These are phyloP conservation scores for Leistus spinibarbis DNA, from an alignment of 2,888 invertebrate genomes.

Conservation along the genomic window DNA sequence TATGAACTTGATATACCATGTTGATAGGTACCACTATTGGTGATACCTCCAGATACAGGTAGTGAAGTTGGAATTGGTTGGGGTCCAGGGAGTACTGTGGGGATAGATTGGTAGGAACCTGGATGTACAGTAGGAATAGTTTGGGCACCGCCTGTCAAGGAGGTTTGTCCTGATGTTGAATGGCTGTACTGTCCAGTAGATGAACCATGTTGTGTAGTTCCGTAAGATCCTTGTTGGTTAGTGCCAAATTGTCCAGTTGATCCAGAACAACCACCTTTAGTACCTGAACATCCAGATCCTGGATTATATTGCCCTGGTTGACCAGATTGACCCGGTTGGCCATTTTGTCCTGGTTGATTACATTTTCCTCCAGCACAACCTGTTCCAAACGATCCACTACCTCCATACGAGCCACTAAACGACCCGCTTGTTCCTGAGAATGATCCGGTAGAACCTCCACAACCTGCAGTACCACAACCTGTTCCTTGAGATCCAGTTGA, in stretches of 20 bases:
- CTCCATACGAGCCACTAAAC: not conserved
- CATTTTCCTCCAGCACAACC: not conserved
- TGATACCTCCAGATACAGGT: not conserved
- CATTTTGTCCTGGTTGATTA: not conserved
- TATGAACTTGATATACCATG: not conserved
- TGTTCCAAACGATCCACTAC: not conserved
- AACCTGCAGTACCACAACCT: slow-evolving; percentile 6
- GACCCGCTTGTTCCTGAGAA: slow-evolving; percentile 1
- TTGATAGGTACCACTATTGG: not conserved
- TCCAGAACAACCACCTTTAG: not conserved
- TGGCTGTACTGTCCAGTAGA: not conserved
- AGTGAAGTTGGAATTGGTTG: slow-evolving; percentile 6
- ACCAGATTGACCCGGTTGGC: slow-evolving; percentile 7
- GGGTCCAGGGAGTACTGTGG: not conserved
- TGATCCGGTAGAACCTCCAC: not conserved
- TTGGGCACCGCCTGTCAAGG: slow-evolving; percentile 1
- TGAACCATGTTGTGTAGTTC: not conserved
- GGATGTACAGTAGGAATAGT: not conserved
- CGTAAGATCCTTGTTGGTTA: not conserved
- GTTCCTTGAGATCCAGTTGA: slow-evolving; percentile 1
- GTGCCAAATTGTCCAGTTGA: slow-evolving; percentile 5
- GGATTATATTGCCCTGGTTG: slow-evolving; percentile 12
- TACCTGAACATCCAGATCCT: not conserved
- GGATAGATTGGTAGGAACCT: slow-evolving; percentile 1
- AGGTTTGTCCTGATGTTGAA: not conserved